Percentiles rank a stretch among this genome's conserved stretches.
phyloP scores from a whole-genome alignment of 2,797 vertebrate species.

The Rhinella marina region DNA sequence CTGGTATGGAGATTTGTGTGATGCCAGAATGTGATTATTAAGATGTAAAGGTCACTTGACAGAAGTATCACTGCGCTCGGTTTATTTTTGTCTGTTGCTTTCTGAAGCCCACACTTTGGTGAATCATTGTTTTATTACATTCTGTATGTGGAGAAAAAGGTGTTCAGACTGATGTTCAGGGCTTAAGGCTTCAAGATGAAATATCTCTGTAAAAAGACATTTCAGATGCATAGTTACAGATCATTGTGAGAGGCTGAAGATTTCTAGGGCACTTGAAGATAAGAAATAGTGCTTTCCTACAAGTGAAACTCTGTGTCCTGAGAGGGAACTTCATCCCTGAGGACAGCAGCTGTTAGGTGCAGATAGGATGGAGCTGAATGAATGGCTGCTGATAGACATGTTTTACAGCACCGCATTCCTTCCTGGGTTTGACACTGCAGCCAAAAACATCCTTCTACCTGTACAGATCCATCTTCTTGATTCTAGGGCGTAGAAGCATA shows the following conservation, averaged over 20 bases:
- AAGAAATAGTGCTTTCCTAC: not conserved
- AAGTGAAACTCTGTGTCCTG: not conserved
- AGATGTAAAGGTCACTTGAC: slow-evolving; percentile 50
- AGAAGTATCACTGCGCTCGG: slow-evolving; percentile 7
- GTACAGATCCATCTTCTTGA: not conserved
- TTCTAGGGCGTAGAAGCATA: not conserved
- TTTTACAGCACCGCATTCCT: not conserved
- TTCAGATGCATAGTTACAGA: not conserved
- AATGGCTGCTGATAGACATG: not conserved
- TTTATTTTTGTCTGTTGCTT: slow-evolving; percentile 40
- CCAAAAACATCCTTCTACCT: not conserved
- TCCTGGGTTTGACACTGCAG: not conserved
- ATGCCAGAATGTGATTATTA: slow-evolving; percentile 21
- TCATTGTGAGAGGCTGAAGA: not conserved
- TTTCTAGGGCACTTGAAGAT: not conserved
- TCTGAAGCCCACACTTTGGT: slow-evolving; percentile 37
- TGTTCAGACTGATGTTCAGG: slow-evolving; percentile 13
- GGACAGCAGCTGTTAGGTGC: not conserved
- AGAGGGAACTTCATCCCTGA: not conserved
- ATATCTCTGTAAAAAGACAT: not conserved
- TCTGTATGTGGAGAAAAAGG: slow-evolving; percentile 30
- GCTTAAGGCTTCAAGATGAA: not conserved
- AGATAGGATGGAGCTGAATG: not conserved
- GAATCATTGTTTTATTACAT: slow-evolving; percentile 43
- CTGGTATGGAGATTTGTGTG: slow-evolving; percentile 3